Base-by-base conservation (phyloP, 2,888 invertebrate species). In the Campoletis raptor region DNA sequence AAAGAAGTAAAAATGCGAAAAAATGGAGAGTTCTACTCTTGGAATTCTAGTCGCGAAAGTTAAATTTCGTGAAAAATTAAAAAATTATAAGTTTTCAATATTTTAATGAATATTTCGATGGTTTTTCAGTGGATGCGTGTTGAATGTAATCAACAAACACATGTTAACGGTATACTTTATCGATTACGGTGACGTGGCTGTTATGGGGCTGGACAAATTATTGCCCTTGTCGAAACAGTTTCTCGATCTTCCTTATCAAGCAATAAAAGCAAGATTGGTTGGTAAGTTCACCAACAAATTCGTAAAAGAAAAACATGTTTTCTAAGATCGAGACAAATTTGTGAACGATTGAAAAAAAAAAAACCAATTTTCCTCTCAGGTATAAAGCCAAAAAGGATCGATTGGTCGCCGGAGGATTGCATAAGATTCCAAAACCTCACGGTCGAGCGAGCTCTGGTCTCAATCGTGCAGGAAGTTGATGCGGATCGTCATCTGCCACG, bases 321-420 rank as follows among this genome's bases (percentile, higher is more conserved):
- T n/a, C n/a, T n/a, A n/a, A n/a, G n/a, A n/a, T n/a, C n/a, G n/a
- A n/a, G n/a, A n/a, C n/a, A n/a, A n/a, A n/a, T n/a, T n/a, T n/a
- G n/a, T n/a, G n/a, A n/a, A n/a, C n/a, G n/a, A n/a, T n/a, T n/a
- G n/a, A 48, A 18, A 48, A 15, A 30, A 30, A 30, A 30, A 30
- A 30, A 30, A 30, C 2, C 30, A 30, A 30, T 30, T 30, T 30
- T 30, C 3, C 30, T 2, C 30, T 30, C 84, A 96, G 96, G 95
- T 81, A 95, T 96, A 81, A 94, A 94, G 87, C 95, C 96, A 64
- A 94, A 52, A 93, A 95, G 96, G 89, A 95, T 94, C 90, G 96
- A 97, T 94, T 97, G 97, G 97, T 95, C 96, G 0, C 96, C 96
- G 89, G 96, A 97, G 89, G 97, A 97, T 93, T 97, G 97, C 90